A percentile compares a stretch with the other conserved stretches of the same genome.
Conservation (phyloP, 2,888 invertebrate genomes). For the Cinara cedri region DNA sequence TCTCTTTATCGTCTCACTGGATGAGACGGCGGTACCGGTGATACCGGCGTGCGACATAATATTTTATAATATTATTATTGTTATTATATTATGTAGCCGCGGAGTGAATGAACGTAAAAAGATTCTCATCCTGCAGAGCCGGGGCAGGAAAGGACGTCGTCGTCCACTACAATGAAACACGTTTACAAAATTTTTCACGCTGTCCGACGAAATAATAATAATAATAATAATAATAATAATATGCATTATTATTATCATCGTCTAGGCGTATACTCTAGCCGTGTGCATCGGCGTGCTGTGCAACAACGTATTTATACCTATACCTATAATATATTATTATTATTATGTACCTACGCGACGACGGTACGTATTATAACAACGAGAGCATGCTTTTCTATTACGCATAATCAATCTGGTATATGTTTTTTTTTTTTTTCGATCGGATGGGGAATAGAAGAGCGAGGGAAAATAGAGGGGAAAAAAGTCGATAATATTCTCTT, state of each 20-base stretch:
- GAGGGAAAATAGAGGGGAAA: constrained; percentile 3
- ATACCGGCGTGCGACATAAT: not conserved
- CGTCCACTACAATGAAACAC: constrained; percentile 49
- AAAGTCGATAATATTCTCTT: constrained; percentile 38
- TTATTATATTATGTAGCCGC: not conserved
- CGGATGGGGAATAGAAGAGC: not conserved
- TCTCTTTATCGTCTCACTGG: no score
- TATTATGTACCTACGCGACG: no score
- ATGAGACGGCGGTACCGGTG: no score
- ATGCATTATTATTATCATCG: constrained; percentile 39
- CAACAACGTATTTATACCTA: not conserved
- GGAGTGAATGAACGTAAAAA: constrained; percentile 42
- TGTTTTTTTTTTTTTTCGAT: constrained; percentile 14
- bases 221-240: constrained; percentile 39
- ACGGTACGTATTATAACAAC: constrained; percentile 38
- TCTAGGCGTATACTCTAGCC: not conserved
- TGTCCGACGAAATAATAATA: constrained; percentile 35
- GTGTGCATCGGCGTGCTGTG: no score
- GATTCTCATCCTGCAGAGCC: constrained; percentile 22
- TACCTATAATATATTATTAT: not conserved
- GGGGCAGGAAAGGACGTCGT: not conserved
- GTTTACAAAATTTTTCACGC: constrained; percentile 56
- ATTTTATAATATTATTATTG: not conserved
- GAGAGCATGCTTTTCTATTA: constrained; percentile 54
- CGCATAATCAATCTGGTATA: constrained; percentile 52